phyloP scores from a whole-genome alignment of 1,140 invertebrate species.

The Arion vulgaris region DNA sequence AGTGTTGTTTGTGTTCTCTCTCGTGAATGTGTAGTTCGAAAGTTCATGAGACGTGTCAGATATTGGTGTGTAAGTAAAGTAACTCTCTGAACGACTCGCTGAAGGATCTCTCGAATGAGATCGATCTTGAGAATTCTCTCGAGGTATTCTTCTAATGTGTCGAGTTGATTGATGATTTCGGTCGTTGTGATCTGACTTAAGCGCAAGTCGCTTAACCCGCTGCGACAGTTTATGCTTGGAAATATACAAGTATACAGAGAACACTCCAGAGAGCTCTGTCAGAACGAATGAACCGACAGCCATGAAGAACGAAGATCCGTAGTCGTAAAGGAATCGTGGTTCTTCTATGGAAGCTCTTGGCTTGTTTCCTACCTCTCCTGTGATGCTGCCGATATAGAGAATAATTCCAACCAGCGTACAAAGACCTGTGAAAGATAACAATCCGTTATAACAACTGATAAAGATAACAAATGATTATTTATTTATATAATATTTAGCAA shows the following conservation, averaged over 20 bases:
- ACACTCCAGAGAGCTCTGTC: conserved; percentile 70
- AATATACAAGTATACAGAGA: conserved; percentile 72
- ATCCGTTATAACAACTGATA: too few species aligned
- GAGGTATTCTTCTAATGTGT: conserved; percentile 36
- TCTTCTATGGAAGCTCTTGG: conserved; percentile 62
- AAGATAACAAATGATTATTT: too few species aligned
- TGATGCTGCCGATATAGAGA: conserved; percentile 71
- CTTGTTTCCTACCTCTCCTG: conserved; percentile 71
- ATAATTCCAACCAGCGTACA: conserved; percentile 70
- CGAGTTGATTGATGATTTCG: conserved; percentile 35
- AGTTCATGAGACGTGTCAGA: conserved; percentile 69
- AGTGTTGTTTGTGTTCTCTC: conserved; percentile 67
- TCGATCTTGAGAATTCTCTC: conserved; percentile 57
- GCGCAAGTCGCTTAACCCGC: conserved; percentile 65
- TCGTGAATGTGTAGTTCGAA: conserved; percentile 67
- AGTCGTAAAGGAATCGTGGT: conserved; percentile 66
- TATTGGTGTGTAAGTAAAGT: conserved; percentile 71
- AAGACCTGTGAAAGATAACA: conserved; percentile 60
- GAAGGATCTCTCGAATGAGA: conserved; percentile 64
- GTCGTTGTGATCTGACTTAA: conserved; percentile 56
- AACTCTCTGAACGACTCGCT: conserved; percentile 69
- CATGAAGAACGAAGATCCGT: conserved; percentile 71
- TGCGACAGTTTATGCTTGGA: conserved; percentile 69
- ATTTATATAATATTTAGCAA: too few species aligned
- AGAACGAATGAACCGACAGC: conserved; percentile 69